Conservation (phyloP, 1,140 invertebrate genomes). For the Aphelinus certus region DNA sequence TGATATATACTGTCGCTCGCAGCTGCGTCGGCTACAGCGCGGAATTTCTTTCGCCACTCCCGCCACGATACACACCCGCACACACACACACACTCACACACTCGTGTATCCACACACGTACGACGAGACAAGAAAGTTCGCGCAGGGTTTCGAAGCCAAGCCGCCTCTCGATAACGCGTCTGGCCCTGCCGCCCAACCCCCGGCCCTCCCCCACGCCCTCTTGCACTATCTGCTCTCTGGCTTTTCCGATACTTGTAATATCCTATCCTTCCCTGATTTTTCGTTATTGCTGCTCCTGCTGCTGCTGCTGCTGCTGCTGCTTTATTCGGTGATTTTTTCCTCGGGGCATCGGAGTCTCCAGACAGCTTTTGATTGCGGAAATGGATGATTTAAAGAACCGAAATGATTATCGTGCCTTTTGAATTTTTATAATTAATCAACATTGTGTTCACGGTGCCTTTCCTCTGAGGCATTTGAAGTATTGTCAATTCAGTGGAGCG, state of each 20-base stretch:
- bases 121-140: constrained; percentile 22
- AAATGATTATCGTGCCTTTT: too few species aligned
- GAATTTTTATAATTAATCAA: too few species aligned
- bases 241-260: constrained; percentile 24
- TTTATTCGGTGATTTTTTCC: constrained; percentile 2
- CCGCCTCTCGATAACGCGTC: too few species aligned
- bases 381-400: too few species aligned
- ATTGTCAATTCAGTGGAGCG: too few species aligned
- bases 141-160: background rate
- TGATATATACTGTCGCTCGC: constrained; percentile 21
- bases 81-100: background rate
- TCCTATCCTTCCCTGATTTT: background rate
- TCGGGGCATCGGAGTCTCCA: too few species aligned
- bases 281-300: too few species aligned
- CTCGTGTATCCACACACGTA: too few species aligned
- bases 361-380: too few species aligned
- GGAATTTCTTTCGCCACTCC: constrained; percentile 7
- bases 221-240: background rate
- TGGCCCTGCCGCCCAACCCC: background rate
- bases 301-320: too few species aligned
- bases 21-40: background rate
- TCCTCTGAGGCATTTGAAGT: too few species aligned
- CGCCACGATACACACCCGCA: background rate
- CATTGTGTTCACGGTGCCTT: too few species aligned
- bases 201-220: background rate